These are phyloP conservation scores for Bradynema listronoti DNA, from an alignment of 1,140 invertebrate species.

Conservation along the genomic window DNA sequence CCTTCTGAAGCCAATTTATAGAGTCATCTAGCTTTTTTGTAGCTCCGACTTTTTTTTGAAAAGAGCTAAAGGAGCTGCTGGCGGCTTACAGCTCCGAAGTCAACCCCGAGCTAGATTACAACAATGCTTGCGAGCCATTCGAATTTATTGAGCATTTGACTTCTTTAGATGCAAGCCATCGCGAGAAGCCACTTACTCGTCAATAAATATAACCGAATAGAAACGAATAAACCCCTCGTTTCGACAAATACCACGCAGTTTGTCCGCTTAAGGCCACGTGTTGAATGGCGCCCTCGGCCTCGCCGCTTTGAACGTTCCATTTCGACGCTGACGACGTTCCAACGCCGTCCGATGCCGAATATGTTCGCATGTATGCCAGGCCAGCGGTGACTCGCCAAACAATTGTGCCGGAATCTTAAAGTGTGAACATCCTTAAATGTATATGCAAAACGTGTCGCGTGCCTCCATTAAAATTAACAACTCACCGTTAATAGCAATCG, in stretches of 20 bases:
- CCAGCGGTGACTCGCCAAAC: slow-evolving; percentile 26
- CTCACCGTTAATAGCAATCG: slow-evolving; percentile 34
- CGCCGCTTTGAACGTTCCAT: slow-evolving; percentile 32
- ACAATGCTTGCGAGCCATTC: too few species aligned
- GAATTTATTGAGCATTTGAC: too few species aligned
- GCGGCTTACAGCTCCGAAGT: too few species aligned
- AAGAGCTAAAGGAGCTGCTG: too few species aligned
- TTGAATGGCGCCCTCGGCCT: slow-evolving; percentile 30
- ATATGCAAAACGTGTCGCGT: neutral
- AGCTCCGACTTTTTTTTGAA: too few species aligned
- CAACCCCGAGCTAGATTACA: too few species aligned
- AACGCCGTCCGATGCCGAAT: slow-evolving; percentile 10
- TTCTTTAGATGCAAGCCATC: too few species aligned
- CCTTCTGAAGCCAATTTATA: too few species aligned
- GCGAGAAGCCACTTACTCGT: too few species aligned
- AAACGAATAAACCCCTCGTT: slow-evolving; percentile 31
- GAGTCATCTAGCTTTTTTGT: too few species aligned
- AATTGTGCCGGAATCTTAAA: slow-evolving; percentile 30
- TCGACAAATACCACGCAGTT: slow-evolving; percentile 42
- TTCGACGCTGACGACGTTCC: slow-evolving; percentile 13
- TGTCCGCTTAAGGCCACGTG: slow-evolving; percentile 18
- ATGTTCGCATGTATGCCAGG: slow-evolving; percentile 33
- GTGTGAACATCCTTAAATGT: slow-evolving; percentile 2
- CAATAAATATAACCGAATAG: too few species aligned
- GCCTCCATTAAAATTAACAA: neutral